phyloP scores from a whole-genome alignment of 1,140 invertebrate genomes.

The Chironomus tepperi region DNA sequence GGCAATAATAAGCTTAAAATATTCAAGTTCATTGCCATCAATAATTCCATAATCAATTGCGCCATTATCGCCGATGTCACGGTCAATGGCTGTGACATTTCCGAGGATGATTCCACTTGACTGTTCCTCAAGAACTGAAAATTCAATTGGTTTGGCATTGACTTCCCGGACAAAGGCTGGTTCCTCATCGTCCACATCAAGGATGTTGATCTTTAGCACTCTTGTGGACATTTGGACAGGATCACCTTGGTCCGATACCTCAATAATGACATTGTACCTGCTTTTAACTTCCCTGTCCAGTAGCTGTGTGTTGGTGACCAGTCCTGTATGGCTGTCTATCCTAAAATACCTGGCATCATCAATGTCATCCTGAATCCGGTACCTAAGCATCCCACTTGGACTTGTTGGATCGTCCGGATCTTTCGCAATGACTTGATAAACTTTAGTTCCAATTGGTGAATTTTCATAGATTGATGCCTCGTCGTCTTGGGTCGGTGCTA shows the following conservation, averaged over 20 bases:
- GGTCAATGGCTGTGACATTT: conserved; percentile 56
- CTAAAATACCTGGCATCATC: conserved; percentile 54
- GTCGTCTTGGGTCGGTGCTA: conserved; percentile 57
- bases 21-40: conserved; percentile 60
- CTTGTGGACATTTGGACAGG: conserved; percentile 65
- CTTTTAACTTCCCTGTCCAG: conserved; percentile 64
- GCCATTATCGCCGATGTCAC: conserved; percentile 66
- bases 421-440: conserved; percentile 66
- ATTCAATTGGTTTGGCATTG: conserved; percentile 54
- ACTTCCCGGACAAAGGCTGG: conserved; percentile 60
- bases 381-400: conserved; percentile 62
- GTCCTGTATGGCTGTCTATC: conserved; percentile 57
- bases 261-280: conserved; percentile 63
- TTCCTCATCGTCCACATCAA: conserved; percentile 71
- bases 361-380: conserved; percentile 61
- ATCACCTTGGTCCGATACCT: conserved; percentile 62
- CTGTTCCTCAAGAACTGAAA: conserved; percentile 57
- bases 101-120: conserved; percentile 54
- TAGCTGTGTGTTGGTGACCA: conserved; percentile 58
- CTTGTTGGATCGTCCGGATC: conserved; percentile 70
- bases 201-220: conserved; percentile 56
- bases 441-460: conserved; percentile 59
- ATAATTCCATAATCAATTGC: conserved; percentile 65
- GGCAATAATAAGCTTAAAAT: conserved; percentile 53
- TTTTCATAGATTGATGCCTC: conserved; percentile 58